Base-by-base conservation (phyloP, 2,888 invertebrate species). In the Hofmannophila pseudospretella region DNA sequence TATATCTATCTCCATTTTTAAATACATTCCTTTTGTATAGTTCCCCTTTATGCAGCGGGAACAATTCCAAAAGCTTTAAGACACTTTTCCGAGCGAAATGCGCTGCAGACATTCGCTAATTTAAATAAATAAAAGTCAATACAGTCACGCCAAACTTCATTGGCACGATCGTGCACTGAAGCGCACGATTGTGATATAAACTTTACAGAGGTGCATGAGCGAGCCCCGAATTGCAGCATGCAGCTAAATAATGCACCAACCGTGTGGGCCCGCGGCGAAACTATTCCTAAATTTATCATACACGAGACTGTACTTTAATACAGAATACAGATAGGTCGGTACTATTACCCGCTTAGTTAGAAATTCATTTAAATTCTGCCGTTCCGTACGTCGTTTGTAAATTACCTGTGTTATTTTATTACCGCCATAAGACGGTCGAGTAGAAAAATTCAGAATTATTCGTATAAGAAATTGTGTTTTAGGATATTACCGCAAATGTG, bases 171-270 rank as follows among this genome's bases (percentile, higher is more conserved):
- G 29, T 12, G 36, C 36, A 33, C 27, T 32, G 36, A 32, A 29
- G 32, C 23, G 33, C 39, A 33, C 35, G 32, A 28, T 32, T 35
- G 25, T 33, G 38, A 26, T 26, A 38, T 38, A 32, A 32, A 32
- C 34, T 34, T 7, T 12, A 22, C 16, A 25, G 10, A 28, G 27
- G 28, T 32, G 31, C 39, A 39, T 32, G 14, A 5, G 12, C 29
- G 27, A 34, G 32, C 25, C 11, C 16, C 34, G 20, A 23, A 35
- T 32, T 54, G 49, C 51, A 51, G 49, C 51, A 53, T 66, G 67
- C 67, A 56, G 63, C 44, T 58, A 58, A 61, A 67, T 67, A 66
- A 59, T 66, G 65, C 65, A 63, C 45, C 54, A 63, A 35, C 44
- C 31, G 26, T 41, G 33, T 49, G 42, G 49, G 34, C 34, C 27